These are phyloP conservation scores for Paratrypauchen microcephalus DNA, from an alignment of 2,797 vertebrate species.

Conservation along the genomic window DNA sequence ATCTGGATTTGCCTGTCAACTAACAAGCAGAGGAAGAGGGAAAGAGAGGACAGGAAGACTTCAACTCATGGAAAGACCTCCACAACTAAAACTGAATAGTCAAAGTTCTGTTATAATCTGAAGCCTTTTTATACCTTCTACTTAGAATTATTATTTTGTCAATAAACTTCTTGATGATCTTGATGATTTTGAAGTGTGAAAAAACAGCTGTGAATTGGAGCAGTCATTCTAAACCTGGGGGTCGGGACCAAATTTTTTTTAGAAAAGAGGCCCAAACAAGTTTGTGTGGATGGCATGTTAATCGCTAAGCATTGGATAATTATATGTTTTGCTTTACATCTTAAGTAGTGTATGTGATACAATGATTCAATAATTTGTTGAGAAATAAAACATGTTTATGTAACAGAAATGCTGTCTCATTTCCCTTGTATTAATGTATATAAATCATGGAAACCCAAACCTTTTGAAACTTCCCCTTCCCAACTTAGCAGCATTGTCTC, in stretches of 20 bases:
- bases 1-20: constrained; percentile 56
- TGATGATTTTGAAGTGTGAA: no score
- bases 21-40: constrained; percentile 36
- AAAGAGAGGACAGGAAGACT: constrained; percentile 3
- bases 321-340: no score
- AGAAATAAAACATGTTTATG: neutral
- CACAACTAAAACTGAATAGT: neutral
- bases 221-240: no score
- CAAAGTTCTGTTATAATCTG: neutral
- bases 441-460: neutral
- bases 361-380: neutral
- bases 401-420: neutral
- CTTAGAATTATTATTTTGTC: no score
- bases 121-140: neutral
- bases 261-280: no score
- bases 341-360: no score
- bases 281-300: no score
- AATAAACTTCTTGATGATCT: no score
- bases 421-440: neutral
- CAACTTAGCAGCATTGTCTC: neutral
- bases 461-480: neutral
- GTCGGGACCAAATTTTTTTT: no score
- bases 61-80: constrained; percentile 5
- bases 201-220: no score
- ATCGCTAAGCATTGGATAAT: no score